These are phyloP conservation scores for Ursus arctos DNA, from an alignment of 2,113 vertebrate species.

Conservation along the genomic window DNA sequence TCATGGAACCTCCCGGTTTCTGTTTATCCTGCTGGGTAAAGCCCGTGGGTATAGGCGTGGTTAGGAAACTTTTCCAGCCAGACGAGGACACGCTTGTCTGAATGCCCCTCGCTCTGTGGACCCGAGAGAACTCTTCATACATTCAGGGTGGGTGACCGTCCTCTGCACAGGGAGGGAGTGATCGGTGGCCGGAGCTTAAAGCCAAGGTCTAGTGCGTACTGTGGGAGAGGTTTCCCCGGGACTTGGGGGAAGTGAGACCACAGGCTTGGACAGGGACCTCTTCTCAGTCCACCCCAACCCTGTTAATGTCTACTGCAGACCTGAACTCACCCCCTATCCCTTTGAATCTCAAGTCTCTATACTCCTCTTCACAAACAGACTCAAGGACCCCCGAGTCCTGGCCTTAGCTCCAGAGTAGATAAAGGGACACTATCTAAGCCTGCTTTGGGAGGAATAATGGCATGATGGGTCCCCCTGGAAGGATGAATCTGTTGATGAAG, in stretches of 20 bases:
- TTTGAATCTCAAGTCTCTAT: not conserved
- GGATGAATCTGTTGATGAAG: not conserved
- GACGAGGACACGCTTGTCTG: not conserved
- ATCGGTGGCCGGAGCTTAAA: accelerated
- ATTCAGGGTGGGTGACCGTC: not conserved
- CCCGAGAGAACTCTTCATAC: not conserved
- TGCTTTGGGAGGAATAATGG: not conserved
- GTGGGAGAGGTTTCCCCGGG: not conserved
- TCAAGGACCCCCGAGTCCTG: not conserved
- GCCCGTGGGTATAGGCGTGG: not conserved
- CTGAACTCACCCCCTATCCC: not conserved
- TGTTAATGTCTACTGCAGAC: not conserved
- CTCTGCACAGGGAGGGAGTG: not conserved
- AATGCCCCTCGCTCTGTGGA: not conserved
- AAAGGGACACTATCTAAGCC: not conserved
- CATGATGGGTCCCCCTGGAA: not conserved
- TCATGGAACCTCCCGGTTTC: conserved; percentile 33
- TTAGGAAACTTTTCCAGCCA: conserved; percentile 59
- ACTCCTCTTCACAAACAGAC: not conserved
- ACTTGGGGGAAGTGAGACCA: too few species aligned
- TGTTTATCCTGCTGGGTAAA: conserved; percentile 39
- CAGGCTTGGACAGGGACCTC: accelerated
- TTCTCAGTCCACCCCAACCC: accelerated
- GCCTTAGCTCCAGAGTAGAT: not conserved
- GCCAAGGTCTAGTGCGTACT: not conserved